Conservation (phyloP, 2,113 vertebrate genomes). For the Prionailurus viverrinus region DNA sequence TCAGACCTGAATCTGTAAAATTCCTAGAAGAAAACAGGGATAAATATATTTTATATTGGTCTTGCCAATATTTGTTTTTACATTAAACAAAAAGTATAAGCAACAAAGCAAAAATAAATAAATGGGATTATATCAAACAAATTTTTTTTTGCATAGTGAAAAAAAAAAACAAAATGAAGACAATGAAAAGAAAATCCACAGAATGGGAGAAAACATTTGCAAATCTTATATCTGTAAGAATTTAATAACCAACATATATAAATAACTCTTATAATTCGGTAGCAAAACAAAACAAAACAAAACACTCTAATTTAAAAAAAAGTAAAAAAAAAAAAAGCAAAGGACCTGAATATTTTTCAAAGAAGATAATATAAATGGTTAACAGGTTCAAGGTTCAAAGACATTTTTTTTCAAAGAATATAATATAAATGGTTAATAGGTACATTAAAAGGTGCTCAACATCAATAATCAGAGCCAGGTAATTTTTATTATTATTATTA, state of each 20-base stretch:
- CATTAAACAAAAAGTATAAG: background rate
- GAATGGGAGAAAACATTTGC: background rate
- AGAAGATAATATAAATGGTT: background rate
- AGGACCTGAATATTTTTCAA: background rate
- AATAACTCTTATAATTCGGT: background rate
- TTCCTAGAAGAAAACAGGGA: background rate
- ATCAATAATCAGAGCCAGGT: background rate
- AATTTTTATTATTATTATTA: background rate
- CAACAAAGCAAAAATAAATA: background rate
- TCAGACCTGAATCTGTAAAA: background rate
- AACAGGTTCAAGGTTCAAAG: too few species aligned
- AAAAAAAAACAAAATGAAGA: background rate
- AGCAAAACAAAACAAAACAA: background rate
- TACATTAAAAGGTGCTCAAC: background rate
- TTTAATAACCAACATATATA: background rate
- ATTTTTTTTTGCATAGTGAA: too few species aligned
- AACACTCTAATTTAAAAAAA: background rate
- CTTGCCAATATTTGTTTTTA: background rate
- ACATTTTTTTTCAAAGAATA: background rate
- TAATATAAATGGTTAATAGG: background rate
- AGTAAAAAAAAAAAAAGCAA: background rate
- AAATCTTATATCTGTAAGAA: background rate
- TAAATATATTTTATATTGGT: background rate
- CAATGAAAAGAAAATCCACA: background rate
- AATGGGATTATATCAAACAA: background rate